Conservation (phyloP, 2,113 vertebrate genomes). For the Daphoenositta chrysoptera region DNA sequence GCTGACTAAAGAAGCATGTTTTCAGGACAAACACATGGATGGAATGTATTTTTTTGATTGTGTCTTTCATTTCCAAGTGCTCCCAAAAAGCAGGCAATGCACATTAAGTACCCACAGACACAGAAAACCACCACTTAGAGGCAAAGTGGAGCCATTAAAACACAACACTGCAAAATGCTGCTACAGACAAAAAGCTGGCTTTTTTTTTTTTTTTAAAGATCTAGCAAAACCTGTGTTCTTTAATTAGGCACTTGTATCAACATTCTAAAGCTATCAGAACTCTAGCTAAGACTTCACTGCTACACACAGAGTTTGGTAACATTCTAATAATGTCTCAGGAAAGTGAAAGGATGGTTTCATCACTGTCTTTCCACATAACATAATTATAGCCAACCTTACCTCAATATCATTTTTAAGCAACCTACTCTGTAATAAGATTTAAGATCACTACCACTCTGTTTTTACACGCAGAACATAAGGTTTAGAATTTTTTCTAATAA, state of each 20-base stretch:
- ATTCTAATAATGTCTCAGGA: not conserved
- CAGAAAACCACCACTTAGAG: not conserved
- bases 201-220: not conserved
- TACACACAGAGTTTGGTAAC: not conserved
- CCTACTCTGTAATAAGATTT: not conserved
- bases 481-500: not conserved
- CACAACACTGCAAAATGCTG: not conserved
- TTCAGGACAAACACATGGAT: not conserved
- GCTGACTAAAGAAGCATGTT: not conserved
- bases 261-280: not conserved
- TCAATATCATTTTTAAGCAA: not conserved
- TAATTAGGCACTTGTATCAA: not conserved
- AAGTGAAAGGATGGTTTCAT: not conserved
- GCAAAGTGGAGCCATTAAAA: not conserved
- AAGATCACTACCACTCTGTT: not conserved
- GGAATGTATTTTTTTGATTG: not conserved
- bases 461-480: not conserved
- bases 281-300: not conserved
- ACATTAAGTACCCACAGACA: not conserved
- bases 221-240: not conserved
- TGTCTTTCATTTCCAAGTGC: not conserved
- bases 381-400: not conserved
- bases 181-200: not conserved
- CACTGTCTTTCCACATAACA: not conserved
- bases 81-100: not conserved